Base-by-base conservation (phyloP, 1,140 invertebrate species). In the Homalodisca vitripennis region DNA sequence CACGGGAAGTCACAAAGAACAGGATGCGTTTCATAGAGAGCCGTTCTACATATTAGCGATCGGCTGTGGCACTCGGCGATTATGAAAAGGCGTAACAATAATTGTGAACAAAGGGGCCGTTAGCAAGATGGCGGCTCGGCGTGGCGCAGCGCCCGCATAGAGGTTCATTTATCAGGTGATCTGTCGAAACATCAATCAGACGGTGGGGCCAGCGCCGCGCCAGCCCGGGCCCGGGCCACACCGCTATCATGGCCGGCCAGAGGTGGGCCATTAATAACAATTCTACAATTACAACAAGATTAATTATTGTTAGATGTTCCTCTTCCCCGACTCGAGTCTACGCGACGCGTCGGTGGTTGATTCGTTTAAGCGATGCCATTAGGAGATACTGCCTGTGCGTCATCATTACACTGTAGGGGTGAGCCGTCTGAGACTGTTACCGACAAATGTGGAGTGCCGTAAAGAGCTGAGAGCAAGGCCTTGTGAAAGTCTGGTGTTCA, bases 41-140 rank as follows among this genome's bases (percentile, higher is more conserved):
- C 48, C n/a, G 48, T 51, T 51, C 48, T 51, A 51, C 48, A 51
- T 51, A 12, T 51, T 51, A 51, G 48, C 48, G 48, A 51, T 51
- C n/a, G 48, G 22, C 22, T 51, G 48, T 51, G 22, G 22, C 48
- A 51, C 48, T 51, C 48, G 48, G 22, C 14, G 17, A 51, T 51
- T 51, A 51, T 51, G 48, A 51, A 51, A 51, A 51, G 48, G 48
- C 48, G 48, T 51, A 12, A 51, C 48, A 51, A 51, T 51, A 51
- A 51, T 51, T 51, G 48, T 51, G 48, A 51, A 51, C 48, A 51
- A 51, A 51, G 48, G 48, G 3, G 48, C 48, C 48, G 48, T 51
- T 51, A 51, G 48, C 48, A 51, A 51, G 48, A 51, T 51, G 48
- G 48, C 48, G 48, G 48, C n/a, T n/a, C n/a, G n/a, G n/a, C n/a